Evolutionary conservation across 2,888 invertebrate species (phyloP).

Genomic region (Morpho achilles): DNA sequence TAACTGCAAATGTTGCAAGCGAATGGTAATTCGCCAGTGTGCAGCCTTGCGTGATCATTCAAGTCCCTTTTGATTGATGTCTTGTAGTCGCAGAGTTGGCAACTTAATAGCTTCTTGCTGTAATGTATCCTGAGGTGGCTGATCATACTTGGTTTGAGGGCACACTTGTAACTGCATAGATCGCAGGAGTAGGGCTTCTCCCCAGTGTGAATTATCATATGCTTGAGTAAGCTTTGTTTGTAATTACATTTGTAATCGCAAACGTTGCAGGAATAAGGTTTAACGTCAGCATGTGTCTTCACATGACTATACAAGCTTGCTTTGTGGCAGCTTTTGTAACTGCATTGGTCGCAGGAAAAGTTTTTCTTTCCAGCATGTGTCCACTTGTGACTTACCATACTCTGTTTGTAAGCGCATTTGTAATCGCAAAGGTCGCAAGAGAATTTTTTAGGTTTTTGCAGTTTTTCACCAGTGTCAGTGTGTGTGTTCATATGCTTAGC

Average conservation of each 20-base stretch:
- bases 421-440: neutral
- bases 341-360: neutral
- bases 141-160: too few species aligned
- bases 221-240: too few species aligned
- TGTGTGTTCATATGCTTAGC: neutral
- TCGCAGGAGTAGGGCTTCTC: too few species aligned
- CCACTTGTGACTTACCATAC: neutral
- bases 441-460: neutral
- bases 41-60: neutral
- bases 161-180: too few species aligned
- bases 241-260: too few species aligned
- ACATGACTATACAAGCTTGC: neutral
- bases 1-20: neutral
- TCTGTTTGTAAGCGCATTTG: neutral
- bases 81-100: neutral
- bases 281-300: neutral
- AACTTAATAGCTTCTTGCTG: neutral
- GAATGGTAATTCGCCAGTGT: neutral
- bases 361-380: neutral
- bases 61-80: neutral
- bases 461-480: neutral
- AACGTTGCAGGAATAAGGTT: too few species aligned
- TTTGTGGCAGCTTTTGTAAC: neutral
- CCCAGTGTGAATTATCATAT: too few species aligned
- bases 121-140: neutral